Evolutionary conservation across 2,797 vertebrate species (phyloP), one percentile per base, ranked within the genome.

Genomic region (Oryzias sinensis): DNA sequence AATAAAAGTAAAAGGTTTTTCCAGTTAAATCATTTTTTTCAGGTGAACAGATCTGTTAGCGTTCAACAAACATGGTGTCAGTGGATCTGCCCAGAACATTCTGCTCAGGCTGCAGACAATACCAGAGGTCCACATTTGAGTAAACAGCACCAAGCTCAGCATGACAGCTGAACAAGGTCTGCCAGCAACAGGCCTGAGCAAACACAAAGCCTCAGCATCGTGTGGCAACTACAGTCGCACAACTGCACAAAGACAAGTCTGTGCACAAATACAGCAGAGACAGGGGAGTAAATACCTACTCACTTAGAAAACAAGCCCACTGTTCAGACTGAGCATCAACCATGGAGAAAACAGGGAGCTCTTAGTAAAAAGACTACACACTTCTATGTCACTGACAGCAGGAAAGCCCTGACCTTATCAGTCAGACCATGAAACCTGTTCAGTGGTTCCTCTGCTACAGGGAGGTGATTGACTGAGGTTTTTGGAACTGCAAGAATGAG

Each of bases 141-240:
- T 72, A 87, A 88, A 89, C 85, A 87, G 50, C 67, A 64, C 63
- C 22, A 14, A 72, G 53, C 9, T 17, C 65, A 62, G 68, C 64
- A 61, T 43, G 68, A 73, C 76, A 88, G 77, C 78, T 82, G 81
- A 70, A 80, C 71, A 69, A 76, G 80, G 74, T 77, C 79, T 50
- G 74, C 67, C 68, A 59, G 49, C 59, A 62, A 53, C 53, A 48
- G 53, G 69, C 62, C 65, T 77, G 66, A 57, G 61, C 71, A 79
- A 82, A 84, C 65, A 83, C 57, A 33, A 59, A 70, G 54, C 71
- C 55, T 47, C 50, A 61, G 60, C 57, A 54, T 62, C 40, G 62
- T 61, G 44, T 53, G 62, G 64, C 50, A 73, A 64, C 65, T 61
- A 47, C 17, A 70, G 59, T 64, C 75, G 70, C 53, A 72, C 77